phyloP scores from a whole-genome alignment of 2,113 vertebrate genomes.

The Pogonocichla stellata region DNA sequence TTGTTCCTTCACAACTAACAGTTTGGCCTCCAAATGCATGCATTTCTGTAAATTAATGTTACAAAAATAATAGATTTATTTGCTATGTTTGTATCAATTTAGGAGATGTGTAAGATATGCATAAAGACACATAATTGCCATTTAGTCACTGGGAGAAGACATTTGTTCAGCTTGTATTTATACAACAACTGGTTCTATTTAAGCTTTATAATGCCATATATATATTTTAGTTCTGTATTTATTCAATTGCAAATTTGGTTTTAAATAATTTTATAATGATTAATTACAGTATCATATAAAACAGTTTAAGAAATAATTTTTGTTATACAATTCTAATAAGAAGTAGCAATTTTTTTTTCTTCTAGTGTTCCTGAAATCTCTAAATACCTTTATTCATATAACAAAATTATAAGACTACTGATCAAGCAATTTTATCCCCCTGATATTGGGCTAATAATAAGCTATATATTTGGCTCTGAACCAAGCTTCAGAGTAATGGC shows the following conservation, averaged over 20 bases:
- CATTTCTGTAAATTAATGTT: constrained; percentile 59
- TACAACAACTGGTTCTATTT: constrained; percentile 32
- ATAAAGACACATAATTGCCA: constrained; percentile 4
- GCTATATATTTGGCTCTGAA: constrained; percentile 46
- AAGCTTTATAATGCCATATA: constrained; percentile 4
- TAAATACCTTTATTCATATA: neutral
- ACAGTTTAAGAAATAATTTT: neutral
- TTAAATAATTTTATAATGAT: constrained; percentile 34
- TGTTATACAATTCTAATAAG: neutral
- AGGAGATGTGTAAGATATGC: neutral
- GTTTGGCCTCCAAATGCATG: constrained; percentile 77
- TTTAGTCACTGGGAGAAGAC: constrained; percentile 45
- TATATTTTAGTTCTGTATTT: constrained; percentile 27
- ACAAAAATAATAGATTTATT: constrained; percentile 34
- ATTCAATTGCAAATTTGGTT: neutral
- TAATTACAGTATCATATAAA: constrained; percentile 12
- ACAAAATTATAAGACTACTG: neutral
- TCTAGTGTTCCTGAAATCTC: constrained; percentile 24
- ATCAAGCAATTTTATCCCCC: neutral
- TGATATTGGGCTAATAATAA: neutral
- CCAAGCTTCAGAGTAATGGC: constrained; percentile 62
- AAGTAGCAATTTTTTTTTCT: neutral
- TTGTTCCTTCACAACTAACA: constrained; percentile 78
- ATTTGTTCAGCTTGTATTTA: constrained; percentile 13
- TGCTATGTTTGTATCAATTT: constrained; percentile 46